These are phyloP conservation scores for Poeciliopsis prolifica DNA, from an alignment of 2,113 vertebrate genomes.

Conservation along the genomic window DNA sequence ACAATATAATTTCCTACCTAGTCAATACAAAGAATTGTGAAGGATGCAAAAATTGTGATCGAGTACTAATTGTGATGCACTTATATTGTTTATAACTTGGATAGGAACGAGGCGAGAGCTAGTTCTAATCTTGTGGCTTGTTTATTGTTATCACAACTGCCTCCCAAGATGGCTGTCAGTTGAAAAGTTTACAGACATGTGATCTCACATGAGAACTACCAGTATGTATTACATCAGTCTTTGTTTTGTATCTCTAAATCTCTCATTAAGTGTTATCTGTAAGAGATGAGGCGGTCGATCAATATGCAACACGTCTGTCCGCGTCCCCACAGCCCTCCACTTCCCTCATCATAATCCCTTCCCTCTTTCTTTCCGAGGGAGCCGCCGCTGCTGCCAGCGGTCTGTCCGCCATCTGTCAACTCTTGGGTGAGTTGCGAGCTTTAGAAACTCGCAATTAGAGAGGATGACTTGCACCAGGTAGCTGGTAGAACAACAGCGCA, in stretches of 20 bases:
- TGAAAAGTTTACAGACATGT: too few relatives aligned
- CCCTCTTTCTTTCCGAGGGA: slow-evolving; percentile 18
- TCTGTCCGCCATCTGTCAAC: slow-evolving; percentile 47
- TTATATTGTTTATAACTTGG: too few relatives aligned
- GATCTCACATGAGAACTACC: too few relatives aligned
- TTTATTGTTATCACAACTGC: too few relatives aligned
- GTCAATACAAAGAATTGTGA: too few relatives aligned
- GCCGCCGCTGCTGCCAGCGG: slow-evolving; percentile 24
- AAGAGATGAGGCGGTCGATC: slow-evolving; percentile 49
- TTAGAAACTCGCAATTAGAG: slow-evolving; percentile 43
- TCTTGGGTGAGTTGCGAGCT: slow-evolving; percentile 13
- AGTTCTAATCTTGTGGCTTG: too few relatives aligned
- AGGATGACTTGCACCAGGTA: slow-evolving; percentile 53
- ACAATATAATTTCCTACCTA: too few relatives aligned
- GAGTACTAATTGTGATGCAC: too few relatives aligned
- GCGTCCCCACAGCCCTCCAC: slow-evolving; percentile 30
- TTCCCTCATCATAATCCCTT: background rate
- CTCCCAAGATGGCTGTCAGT: too few relatives aligned
- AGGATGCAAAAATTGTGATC: too few relatives aligned
- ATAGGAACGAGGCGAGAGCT: too few relatives aligned
- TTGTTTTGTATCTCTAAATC: slow-evolving; percentile 44
- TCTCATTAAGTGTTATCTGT: slow-evolving; percentile 73
- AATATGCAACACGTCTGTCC: slow-evolving; percentile 40
- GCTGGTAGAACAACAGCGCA: slow-evolving; percentile 46
- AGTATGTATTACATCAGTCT: background rate